Percentiles rank a stretch among this genome's conserved stretches.
phyloP scores from a whole-genome alignment of 2,797 vertebrate genomes.

The Crenuchus spilurus region DNA sequence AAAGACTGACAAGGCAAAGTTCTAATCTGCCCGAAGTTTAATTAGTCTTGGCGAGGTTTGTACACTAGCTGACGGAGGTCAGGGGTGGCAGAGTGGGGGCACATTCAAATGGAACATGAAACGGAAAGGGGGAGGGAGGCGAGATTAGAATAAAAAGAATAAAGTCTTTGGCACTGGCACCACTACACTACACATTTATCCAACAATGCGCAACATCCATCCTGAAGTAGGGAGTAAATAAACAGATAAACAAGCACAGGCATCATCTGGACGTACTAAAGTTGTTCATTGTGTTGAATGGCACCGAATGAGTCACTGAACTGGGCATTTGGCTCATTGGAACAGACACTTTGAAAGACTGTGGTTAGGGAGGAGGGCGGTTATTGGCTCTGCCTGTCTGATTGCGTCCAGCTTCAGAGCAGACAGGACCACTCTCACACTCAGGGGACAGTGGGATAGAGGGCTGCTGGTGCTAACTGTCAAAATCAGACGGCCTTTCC shows the following conservation, averaged over 20 bases:
- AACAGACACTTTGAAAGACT: too few relatives aligned
- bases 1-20: conserved; percentile 81
- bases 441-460: conserved; percentile 42
- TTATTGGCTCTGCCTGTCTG: conserved; percentile 33
- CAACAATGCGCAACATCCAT: too few relatives aligned
- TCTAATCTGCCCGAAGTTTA: conserved; percentile 82
- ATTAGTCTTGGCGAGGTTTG: conserved; percentile 77
- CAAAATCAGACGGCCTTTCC: conserved; percentile 22
- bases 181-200: too few relatives aligned
- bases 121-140: background rate
- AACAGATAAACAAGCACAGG: too few relatives aligned
- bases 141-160: too few relatives aligned
- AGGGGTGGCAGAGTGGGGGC: conserved; percentile 29
- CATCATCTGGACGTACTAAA: too few relatives aligned
- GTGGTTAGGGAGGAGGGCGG: too few relatives aligned
- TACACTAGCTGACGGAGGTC: conserved; percentile 64
- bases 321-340: too few relatives aligned
- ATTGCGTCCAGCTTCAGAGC: conserved; percentile 30
- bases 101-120: background rate
- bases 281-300: too few relatives aligned
- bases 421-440: conserved; percentile 10
- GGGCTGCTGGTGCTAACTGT: conserved; percentile 43
- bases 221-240: too few relatives aligned
- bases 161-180: too few relatives aligned
- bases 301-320: too few relatives aligned